Base-by-base conservation (phyloP, 2,888 invertebrate species). In the Dolichopus griseipennis region DNA sequence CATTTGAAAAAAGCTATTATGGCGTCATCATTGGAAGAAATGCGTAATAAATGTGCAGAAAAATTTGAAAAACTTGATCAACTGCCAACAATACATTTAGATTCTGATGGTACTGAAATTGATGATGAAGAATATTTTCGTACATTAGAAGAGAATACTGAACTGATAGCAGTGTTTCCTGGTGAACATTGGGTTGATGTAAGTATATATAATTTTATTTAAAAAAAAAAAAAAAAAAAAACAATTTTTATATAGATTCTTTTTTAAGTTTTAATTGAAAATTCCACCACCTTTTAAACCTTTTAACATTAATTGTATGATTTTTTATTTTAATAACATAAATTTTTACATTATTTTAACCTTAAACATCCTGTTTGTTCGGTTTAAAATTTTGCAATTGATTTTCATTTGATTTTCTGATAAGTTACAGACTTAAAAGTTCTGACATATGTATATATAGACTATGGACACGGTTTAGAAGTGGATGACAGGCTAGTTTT, bases 81-180 rank as follows among this genome's bases (percentile, higher is more conserved):
- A 64, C 77, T 83, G 71, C 83, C 93, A 69, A 91, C 90, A 67
- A 90, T 95, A 69, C 95, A 94, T 61, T 83, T 96, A 73, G 96
- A 96, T 79, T 89, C 88, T 66, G 96, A 96, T 83, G 96, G 96
- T 43, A 96, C 96, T 0, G 95, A 96, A 84, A 92, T 96, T 66
- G 95, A 96, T 75, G 95, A 96, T 77, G 95, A 96, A 79, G 95
- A 95, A 78, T 96, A 95, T 81, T 96, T 96, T 80, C 90, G 90
- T 65, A 95, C 95, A 3, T 83, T 96, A 72, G 94, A 95, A 75
- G 89, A 89, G 72, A 93, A 96, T 76, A 93, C 94, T 21, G 89
- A 88, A 76, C 84, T 93, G 71, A 93, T 94, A 90, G 87, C 93
- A 66, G 84, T 94, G 67, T 87, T 87, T 72, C 88, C 88, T 9